Base-by-base conservation (phyloP, 2,888 invertebrate genomes). In the Carterocephalus palaemon region DNA sequence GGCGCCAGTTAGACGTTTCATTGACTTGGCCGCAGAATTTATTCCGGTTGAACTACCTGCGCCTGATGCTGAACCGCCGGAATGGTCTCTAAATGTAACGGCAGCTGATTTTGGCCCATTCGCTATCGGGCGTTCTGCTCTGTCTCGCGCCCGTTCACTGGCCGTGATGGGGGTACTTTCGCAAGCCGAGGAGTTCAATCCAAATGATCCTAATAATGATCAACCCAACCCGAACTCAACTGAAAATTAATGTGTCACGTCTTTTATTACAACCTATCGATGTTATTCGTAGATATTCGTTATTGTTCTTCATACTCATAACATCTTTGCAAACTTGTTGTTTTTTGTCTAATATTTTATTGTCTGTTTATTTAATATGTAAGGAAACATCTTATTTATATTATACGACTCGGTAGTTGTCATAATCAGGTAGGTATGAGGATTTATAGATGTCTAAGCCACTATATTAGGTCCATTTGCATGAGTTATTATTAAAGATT, bases 61-160 rank as follows among this genome's bases (percentile, higher is more conserved):
- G 2, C 33, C 42, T 15, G 34, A 42, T 7, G 42, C 34, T 0
- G 42, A 42, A 13, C 42, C 42, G n/a, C 42, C 42, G 9, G 42
- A 42, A 22, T 42, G 42, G 42, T 42, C 42, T 2, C 6, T 42
- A 5, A 24, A 42, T 4, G 7, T 22, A 15, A 42, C 42, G n/a
- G 19, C 42, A 4, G 42, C 42, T 8, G 42, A 42, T 29, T 36
- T 42, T 28, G 42, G 42, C 1, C 42, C 42, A 5, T 42, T 42
- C n/a, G 42, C 42, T 2, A 28, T 42, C 7, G 42, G 42, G 1
- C 42, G 42, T 15, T 36, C 42, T 5, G 42, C 20, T 1, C 4
- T 42, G 1, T 42, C 42, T 15, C 34, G 42, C 6, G 16, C 34
- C 2, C 20, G 34, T 6, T 28, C 42, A 4, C 34, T 42, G 12